phyloP scores from a whole-genome alignment of 1,140 invertebrate species.

The Psilanteris sp. region DNA sequence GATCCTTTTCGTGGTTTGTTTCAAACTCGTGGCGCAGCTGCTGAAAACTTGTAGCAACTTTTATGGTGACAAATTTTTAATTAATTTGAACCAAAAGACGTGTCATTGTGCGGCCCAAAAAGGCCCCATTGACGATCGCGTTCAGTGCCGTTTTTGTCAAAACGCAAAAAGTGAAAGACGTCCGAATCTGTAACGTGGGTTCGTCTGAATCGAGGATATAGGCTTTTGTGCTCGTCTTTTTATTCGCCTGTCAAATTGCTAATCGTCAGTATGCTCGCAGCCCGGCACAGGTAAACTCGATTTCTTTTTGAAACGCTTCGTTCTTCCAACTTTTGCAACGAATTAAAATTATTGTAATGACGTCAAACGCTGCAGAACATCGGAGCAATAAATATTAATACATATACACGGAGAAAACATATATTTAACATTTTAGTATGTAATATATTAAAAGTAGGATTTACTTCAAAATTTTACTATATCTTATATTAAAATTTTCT shows the following conservation, averaged over 20 bases:
- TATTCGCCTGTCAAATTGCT: conserved; percentile 17
- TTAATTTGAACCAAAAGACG: not conserved
- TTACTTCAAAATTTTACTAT: too few species aligned
- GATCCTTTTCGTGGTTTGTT: too few species aligned
- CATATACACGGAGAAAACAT: too few species aligned
- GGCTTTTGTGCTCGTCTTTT: conserved; percentile 20
- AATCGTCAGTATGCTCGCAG: conserved; percentile 65
- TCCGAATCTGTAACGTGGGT: conserved; percentile 38
- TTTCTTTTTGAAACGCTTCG: conserved; percentile 1
- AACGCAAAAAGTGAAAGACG: conserved; percentile 36
- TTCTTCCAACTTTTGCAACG: too few species aligned
- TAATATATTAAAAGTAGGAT: too few species aligned
- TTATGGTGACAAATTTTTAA: not conserved
- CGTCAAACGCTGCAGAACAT: too few species aligned
- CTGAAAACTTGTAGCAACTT: too few species aligned
- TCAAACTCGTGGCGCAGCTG: too few species aligned
- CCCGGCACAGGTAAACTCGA: conserved; percentile 69
- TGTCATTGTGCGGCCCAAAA: conserved; percentile 3
- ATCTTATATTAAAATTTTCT: too few species aligned
- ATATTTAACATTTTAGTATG: too few species aligned
- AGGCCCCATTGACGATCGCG: conserved; percentile 1
- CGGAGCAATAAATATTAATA: too few species aligned
- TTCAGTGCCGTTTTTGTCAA: conserved; percentile 33
- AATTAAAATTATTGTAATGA: not conserved
- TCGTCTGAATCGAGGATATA: conserved; percentile 12